These are phyloP conservation scores for Myrmecobius fasciatus DNA, from an alignment of 2,113 vertebrate species.

Conservation along the genomic window DNA sequence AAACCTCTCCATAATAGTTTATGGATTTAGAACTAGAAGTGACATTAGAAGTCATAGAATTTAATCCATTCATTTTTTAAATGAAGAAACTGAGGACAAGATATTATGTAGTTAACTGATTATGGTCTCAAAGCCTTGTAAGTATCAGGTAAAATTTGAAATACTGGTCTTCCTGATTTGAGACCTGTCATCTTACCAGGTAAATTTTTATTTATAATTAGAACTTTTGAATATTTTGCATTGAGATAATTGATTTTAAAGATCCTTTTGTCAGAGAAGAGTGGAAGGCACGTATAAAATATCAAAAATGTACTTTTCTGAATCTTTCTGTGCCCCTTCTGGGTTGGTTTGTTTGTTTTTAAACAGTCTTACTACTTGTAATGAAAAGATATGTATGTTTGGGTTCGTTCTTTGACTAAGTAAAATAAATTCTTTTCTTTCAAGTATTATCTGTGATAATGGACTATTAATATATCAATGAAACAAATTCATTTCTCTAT, in stretches of 20 bases:
- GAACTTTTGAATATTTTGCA: background rate
- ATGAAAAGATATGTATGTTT: background rate
- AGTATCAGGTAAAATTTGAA: background rate
- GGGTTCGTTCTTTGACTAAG: background rate
- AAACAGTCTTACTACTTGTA: background rate
- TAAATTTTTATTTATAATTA: background rate
- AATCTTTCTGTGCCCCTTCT: background rate
- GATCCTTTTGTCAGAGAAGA: background rate
- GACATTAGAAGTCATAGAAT: background rate
- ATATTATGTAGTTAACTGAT: background rate
- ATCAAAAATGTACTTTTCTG: background rate
- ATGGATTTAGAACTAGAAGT: background rate
- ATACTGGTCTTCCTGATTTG: background rate
- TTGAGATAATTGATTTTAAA: background rate
- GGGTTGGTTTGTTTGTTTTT: background rate
- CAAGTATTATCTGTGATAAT: background rate
- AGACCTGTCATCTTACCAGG: background rate
- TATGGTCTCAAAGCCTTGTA: background rate
- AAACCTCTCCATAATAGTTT: background rate
- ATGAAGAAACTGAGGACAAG: background rate
- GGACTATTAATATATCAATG: background rate
- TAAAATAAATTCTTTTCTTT: background rate
- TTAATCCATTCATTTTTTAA: background rate
- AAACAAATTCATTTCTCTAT: background rate
- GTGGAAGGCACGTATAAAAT: background rate